These are phyloP conservation scores for Tachina lurida DNA, from an alignment of 2,888 invertebrate genomes.

Conservation along the genomic window DNA sequence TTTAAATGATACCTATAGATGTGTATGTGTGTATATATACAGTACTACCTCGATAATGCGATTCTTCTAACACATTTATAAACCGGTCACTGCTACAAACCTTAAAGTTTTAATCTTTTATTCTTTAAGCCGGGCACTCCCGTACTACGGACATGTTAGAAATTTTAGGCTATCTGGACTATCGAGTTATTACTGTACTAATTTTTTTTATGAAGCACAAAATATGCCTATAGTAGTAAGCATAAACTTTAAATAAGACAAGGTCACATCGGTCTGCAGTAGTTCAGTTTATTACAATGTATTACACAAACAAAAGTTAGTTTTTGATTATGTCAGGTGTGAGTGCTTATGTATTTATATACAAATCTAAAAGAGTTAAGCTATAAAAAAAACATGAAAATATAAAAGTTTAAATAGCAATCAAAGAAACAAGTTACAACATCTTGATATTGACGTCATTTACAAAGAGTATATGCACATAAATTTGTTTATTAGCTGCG, in stretches of 20 bases:
- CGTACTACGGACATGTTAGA: too few species aligned
- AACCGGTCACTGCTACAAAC: too few species aligned
- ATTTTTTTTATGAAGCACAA: background rate
- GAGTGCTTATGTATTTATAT: background rate
- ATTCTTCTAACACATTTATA: too few species aligned
- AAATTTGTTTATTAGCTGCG: background rate
- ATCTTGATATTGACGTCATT: slow-evolving; percentile 62
- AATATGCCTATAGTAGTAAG: background rate
- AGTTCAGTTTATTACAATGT: background rate
- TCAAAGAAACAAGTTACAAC: slow-evolving; percentile 56
- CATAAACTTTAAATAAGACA: slow-evolving; percentile 58
- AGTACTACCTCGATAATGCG: too few species aligned
- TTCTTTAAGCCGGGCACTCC: too few species aligned
- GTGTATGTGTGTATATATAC: background rate
- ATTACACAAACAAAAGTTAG: too few species aligned
- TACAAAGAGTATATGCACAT: background rate
- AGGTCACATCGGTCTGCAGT: slow-evolving; percentile 49
- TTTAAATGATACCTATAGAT: slow-evolving; percentile 3
- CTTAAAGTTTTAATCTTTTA: too few species aligned
- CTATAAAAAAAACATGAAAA: slow-evolving; percentile 2
- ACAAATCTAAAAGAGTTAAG: slow-evolving; percentile 16
- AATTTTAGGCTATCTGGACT: too few species aligned
- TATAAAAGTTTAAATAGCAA: background rate
- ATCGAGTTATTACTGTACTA: too few species aligned
- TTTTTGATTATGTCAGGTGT: background rate